These are phyloP conservation scores for human DNA, from an alignment of 2,113 vertebrate species.

Conservation along the genomic window DNA sequence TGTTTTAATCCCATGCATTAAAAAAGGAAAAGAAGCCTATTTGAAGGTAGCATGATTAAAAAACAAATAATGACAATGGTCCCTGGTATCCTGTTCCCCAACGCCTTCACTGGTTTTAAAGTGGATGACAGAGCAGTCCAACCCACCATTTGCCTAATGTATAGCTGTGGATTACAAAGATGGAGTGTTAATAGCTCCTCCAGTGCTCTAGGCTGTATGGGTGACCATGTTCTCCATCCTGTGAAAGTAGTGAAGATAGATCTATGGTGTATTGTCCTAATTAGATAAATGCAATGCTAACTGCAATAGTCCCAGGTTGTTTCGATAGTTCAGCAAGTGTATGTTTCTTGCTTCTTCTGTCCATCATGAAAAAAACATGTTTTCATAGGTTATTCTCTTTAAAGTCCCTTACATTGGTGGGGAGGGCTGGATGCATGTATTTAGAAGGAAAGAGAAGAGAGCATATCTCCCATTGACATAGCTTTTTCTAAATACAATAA, in stretches of 20 bases:
- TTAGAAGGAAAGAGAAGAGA: neutral
- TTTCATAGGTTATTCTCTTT: neutral
- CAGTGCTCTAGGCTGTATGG: neutral
- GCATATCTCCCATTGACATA: neutral
- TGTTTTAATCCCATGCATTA: neutral
- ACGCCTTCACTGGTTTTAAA: neutral
- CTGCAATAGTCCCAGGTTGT: too few species aligned
- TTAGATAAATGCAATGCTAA: neutral
- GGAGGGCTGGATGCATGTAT: neutral
- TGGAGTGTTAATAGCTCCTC: neutral
- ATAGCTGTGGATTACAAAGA: neutral
- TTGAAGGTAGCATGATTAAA: neutral
- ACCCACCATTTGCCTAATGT: neutral
- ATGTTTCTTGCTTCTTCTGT: neutral
- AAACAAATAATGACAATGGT: neutral
- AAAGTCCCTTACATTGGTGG: neutral
- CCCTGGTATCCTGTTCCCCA: too few species aligned
- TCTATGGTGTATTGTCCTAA: neutral
- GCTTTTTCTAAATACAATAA: neutral
- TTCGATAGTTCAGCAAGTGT: neutral
- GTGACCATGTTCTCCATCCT: neutral
- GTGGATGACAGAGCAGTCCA: neutral
- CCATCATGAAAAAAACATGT: neutral
- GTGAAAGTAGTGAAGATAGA: neutral
- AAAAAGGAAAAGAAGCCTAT: neutral